Conservation (phyloP, 2,113 vertebrate genomes). For the Sylvicapra grimmia region DNA sequence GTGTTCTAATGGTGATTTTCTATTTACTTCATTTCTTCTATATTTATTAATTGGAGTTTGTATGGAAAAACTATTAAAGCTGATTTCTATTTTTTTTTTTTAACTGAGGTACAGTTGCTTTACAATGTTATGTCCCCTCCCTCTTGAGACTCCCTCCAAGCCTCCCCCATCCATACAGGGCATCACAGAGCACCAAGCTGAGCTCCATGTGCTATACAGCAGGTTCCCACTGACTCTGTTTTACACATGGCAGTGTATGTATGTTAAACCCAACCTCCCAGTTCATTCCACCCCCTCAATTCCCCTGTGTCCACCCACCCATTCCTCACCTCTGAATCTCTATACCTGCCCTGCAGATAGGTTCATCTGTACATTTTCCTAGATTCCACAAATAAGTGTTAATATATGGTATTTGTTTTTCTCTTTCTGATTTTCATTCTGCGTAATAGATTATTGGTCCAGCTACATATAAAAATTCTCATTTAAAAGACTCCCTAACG, state of each 20-base stretch:
- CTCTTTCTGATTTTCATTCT: background rate
- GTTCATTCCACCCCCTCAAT: background rate
- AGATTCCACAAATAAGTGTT: background rate
- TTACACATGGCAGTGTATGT: background rate
- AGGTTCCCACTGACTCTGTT: background rate
- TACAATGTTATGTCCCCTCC: background rate
- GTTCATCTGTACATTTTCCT: background rate
- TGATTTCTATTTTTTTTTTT: background rate
- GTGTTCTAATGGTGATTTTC: background rate
- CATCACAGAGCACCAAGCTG: background rate
- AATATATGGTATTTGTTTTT: background rate
- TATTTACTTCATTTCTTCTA: background rate
- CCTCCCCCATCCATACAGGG: background rate
- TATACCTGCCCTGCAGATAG: background rate
- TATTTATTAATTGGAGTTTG: background rate
- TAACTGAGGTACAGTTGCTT: background rate
- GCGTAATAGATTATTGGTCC: background rate
- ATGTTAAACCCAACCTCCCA: background rate
- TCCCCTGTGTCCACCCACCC: background rate
- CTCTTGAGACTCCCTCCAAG: background rate
- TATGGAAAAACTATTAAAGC: background rate
- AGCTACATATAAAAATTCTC: background rate
- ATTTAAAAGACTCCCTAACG: background rate
- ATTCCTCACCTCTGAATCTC: background rate
- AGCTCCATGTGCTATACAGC: background rate